Evolutionary conservation across 2,888 invertebrate genomes (phyloP).

Genomic region (Andrena marginata): DNA sequence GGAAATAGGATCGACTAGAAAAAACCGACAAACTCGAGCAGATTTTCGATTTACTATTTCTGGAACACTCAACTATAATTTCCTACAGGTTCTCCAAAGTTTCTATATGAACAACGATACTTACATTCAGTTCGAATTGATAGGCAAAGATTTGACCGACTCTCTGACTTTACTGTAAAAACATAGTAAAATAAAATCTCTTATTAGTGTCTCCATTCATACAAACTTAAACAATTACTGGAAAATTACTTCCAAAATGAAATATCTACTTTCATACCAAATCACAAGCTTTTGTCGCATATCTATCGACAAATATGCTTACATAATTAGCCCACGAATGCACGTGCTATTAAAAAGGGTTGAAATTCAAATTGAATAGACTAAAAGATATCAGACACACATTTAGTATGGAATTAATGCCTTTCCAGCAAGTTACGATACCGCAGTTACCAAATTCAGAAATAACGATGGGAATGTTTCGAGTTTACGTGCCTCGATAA

Average conservation of each 20-base stretch:
- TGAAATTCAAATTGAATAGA: neutral
- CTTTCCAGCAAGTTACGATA: neutral
- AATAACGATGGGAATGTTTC: neutral
- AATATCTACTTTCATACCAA: neutral
- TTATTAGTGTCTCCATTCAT: no score
- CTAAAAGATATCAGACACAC: neutral
- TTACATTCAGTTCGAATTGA: neutral
- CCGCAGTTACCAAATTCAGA: neutral
- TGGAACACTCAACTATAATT: neutral
- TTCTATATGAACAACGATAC: neutral
- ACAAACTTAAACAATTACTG: neutral
- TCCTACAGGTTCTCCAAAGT: neutral
- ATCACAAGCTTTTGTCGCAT: neutral
- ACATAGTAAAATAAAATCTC: no score
- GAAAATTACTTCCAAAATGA: neutral
- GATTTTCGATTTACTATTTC: conserved; percentile 17
- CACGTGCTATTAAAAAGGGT: neutral
- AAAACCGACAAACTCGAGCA: conserved; percentile 35
- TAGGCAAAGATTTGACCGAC: neutral
- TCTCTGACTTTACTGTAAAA: neutral
- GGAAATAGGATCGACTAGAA: conserved; percentile 73
- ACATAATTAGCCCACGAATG: neutral
- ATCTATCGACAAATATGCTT: no score
- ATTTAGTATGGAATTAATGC: neutral
- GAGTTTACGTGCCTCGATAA: conserved; percentile 6